Evolutionary conservation across 1,140 invertebrate genomes (phyloP).

Genomic region (Lordiphosa stackelbergi): DNA sequence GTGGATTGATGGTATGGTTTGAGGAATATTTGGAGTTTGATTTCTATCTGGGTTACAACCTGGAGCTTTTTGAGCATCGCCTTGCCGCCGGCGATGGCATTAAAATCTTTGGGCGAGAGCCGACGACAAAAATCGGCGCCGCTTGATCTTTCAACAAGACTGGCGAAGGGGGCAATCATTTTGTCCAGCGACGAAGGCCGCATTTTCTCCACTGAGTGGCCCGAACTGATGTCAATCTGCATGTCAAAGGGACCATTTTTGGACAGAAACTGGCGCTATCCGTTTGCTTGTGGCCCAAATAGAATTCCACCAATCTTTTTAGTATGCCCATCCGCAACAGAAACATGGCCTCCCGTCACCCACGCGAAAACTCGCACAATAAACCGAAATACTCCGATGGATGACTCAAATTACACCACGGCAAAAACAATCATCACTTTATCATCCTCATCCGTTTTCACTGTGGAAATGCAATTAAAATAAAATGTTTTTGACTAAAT

Average conservation of each 20-base stretch:
- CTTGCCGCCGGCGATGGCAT: constrained; percentile 90
- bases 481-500: not conserved
- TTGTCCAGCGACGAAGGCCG: constrained; percentile 95
- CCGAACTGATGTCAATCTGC: constrained; percentile 82
- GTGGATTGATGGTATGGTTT: constrained; percentile 8
- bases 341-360: constrained; percentile 92
- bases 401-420: constrained; percentile 88
- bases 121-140: constrained; percentile 85
- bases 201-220: constrained; percentile 85
- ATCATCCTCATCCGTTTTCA: constrained; percentile 83
- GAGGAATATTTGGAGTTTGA: constrained; percentile 16
- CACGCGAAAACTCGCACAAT: constrained; percentile 87
- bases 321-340: constrained; percentile 92
- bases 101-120: constrained; percentile 88
- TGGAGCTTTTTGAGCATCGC: constrained; percentile 77
- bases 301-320: constrained; percentile 93
- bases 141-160: constrained; percentile 91
- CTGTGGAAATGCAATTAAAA: constrained; percentile 22
- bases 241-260: not conserved
- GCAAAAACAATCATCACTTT: constrained; percentile 88
- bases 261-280: constrained; percentile 64
- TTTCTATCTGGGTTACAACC: constrained; percentile 25
- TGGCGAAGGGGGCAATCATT: constrained; percentile 94
- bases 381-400: constrained; percentile 95
- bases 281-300: constrained; percentile 85